These are phyloP conservation scores for Gymnocephalus cernua DNA, from an alignment of 2,113 vertebrate genomes.

Conservation along the genomic window DNA sequence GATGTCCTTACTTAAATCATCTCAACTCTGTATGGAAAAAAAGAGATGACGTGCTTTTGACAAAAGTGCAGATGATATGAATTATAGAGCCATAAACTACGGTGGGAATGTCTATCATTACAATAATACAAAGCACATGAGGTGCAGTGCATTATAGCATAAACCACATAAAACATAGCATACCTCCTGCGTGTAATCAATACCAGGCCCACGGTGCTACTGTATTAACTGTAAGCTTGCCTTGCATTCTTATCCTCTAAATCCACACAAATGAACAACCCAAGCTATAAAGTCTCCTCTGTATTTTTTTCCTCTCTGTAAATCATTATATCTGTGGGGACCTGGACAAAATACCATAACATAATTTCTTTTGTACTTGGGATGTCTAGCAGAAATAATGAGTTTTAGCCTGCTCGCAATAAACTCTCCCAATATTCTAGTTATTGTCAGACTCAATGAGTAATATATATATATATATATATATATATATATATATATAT, in stretches of 20 bases:
- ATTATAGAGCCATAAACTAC: conserved; percentile 57
- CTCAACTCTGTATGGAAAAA: conserved; percentile 21
- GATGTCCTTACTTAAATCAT: conserved; percentile 64
- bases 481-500: no score
- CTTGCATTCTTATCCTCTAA: conserved; percentile 73
- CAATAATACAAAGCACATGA: conserved; percentile 67
- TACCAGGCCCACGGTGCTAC: conserved; percentile 73
- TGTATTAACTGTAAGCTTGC: conserved; percentile 76
- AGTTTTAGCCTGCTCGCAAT: conserved; percentile 83
- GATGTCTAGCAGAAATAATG: conserved; percentile 84
- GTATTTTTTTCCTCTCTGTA: conserved; percentile 65
- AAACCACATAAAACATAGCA: conserved; percentile 51
- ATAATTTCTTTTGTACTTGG: conserved; percentile 82
- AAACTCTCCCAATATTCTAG: conserved; percentile 82
- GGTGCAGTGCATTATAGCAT: conserved; percentile 40
- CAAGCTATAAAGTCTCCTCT: conserved; percentile 61
- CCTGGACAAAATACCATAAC: conserved; percentile 82
- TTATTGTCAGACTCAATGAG: conserved; percentile 84
- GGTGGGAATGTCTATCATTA: conserved; percentile 60
- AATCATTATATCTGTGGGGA: conserved; percentile 78
- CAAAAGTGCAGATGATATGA: conserved; percentile 51
- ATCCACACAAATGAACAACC: conserved; percentile 78
- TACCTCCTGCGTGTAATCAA: conserved; percentile 76
- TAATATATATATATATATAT: no score
- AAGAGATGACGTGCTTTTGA: conserved; percentile 45